Evolutionary conservation across 1,140 invertebrate species (phyloP).

Genomic region (Metaphire vulgaris): DNA sequence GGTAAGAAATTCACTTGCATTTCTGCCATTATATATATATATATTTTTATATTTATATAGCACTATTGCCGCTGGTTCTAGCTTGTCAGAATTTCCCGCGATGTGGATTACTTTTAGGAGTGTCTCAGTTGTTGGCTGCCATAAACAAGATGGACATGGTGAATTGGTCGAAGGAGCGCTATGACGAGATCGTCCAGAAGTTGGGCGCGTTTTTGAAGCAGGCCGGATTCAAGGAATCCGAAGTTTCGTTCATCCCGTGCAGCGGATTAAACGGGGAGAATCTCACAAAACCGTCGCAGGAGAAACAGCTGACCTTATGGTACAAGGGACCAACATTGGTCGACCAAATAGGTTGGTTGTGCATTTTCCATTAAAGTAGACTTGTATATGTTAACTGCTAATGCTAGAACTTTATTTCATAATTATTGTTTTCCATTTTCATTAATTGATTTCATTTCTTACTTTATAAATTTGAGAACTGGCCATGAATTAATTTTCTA

Average conservation of each 20-base stretch:
- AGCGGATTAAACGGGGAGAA: conserved; percentile 92
- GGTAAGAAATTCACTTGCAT: conserved; percentile 68
- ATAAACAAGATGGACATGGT: conserved; percentile 99
- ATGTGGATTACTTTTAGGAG: conserved; percentile 49
- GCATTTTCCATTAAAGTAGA: not conserved
- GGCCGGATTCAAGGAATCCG: conserved; percentile 83
- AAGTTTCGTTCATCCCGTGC: conserved; percentile 87
- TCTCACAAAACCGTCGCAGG: conserved; percentile 64
- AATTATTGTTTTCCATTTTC: too few species aligned
- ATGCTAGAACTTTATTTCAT: too few species aligned
- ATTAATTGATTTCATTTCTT: too few species aligned
- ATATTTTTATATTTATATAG: too few species aligned
- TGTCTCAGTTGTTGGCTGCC: conserved; percentile 91
- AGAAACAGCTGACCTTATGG: conserved; percentile 67
- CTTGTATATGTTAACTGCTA: not conserved
- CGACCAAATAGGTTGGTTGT: conserved; percentile 67
- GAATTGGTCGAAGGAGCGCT: conserved; percentile 88
- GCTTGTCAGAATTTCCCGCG: too few species aligned
- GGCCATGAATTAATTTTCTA: too few species aligned
- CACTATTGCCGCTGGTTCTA: too few species aligned
- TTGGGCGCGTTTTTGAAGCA: conserved; percentile 83
- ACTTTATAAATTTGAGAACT: too few species aligned
- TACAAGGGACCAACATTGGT: conserved; percentile 75
- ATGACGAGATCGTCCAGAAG: conserved; percentile 72
- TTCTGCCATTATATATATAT: too few species aligned